Evolutionary conservation across 2,888 invertebrate species (phyloP), one percentile per base, ranked within the genome.

Genomic region (Lottia scabra): DNA sequence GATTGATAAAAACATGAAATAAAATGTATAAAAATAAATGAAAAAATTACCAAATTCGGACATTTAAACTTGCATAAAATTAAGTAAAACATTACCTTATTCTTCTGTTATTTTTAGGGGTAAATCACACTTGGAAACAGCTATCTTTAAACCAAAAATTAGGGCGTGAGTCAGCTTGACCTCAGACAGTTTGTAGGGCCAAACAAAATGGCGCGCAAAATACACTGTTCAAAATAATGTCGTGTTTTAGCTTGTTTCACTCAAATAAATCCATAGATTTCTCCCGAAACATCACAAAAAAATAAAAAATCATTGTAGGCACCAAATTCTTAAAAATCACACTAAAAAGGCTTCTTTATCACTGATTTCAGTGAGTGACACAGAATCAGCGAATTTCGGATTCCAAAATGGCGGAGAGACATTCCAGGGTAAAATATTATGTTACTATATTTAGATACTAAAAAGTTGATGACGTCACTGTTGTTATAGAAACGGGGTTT

Each of bases 151-250:
- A 56, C 23, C 23, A 56, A 23, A 56, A 56, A 19, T 38, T 23
- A 56, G 56, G 23, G 56, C 73, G 71, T 63, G 71, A 75, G 73
- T 75, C 75, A 73, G 71, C 73, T 68, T 73, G 75, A 75, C 73
- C 73, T 73, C 68, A 70, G 63, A 70, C 56, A 62, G 62, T 65
- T 65, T 72, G 69, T 69, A 67, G 67, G 67, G 68, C 63, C 63
- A 56, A 23, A 56, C 56, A 73, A 68, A 71, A 75, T 73, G 75
- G 75, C 75, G 75, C 75, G 75, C 75, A 75, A 73, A 75, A 65
- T 71, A 64, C 65, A 65, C 68, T 68, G 73, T 75, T 75, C 73
- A 75, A 75, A 69, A 72, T 67, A 45, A 56, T 23, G 19, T 56
- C 19, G 56, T 23, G 19, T 56, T 56, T 56, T 19, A 23, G 23